Percentiles rank a stretch among this genome's conserved stretches.
These are phyloP conservation scores for Caenorhabditis becei DNA, from an alignment of 2,888 invertebrate species.

Conservation along the genomic window DNA sequence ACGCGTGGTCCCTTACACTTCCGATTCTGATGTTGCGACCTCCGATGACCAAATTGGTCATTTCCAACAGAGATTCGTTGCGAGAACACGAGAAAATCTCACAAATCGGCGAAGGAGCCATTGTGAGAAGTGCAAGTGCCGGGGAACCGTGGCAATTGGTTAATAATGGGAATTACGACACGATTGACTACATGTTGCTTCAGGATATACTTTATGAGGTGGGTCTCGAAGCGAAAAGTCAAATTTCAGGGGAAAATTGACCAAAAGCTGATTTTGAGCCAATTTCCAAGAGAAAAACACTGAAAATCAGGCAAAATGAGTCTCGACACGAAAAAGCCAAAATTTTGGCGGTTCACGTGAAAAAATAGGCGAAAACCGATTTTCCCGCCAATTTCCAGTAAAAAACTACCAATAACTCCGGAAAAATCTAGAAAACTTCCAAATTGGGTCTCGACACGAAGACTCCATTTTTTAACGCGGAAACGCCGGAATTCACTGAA, in stretches of 20 bases:
- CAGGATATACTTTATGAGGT: constrained; percentile 74
- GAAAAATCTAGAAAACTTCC: too few relatives aligned
- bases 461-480: too few relatives aligned
- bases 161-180: constrained; percentile 25
- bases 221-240: not conserved
- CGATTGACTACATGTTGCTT: constrained; percentile 68
- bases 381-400: too few relatives aligned
- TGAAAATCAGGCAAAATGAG: too few relatives aligned
- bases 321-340: too few relatives aligned
- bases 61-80: constrained; percentile 59
- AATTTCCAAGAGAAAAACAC: too few relatives aligned
- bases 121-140: constrained; percentile 52
- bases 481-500: too few relatives aligned
- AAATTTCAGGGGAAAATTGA: not conserved
- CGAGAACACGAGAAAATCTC: constrained; percentile 36
- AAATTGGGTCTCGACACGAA: too few relatives aligned
- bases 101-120: constrained; percentile 57
- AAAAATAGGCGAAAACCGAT: too few relatives aligned
- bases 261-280: too few relatives aligned
- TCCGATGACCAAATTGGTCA: constrained; percentile 72
- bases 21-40: constrained; percentile 75
- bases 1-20: constrained; percentile 73
- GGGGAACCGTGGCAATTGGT: constrained; percentile 58
- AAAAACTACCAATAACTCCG: too few relatives aligned
- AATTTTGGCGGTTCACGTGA: too few relatives aligned